Conservation (phyloP, 92 coral and sea anemone species). For the Phenganax subtilis region DNA sequence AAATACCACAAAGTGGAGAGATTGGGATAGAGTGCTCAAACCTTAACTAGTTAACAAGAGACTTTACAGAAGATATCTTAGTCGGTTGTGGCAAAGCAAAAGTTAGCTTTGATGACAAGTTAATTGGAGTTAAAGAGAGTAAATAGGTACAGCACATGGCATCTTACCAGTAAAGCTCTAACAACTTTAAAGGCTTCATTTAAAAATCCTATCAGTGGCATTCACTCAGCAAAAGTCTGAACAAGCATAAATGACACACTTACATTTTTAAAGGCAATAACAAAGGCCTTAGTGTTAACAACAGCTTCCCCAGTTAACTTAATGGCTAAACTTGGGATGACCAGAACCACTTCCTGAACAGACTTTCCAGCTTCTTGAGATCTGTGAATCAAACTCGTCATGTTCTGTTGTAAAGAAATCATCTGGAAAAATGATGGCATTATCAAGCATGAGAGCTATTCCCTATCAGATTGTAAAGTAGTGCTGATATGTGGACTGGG, state of each 20-base stretch:
- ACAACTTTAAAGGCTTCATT: background rate
- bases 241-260: background rate
- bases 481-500: no score
- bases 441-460: no score
- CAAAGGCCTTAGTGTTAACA: conserved; percentile 80
- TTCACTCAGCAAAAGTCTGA: no score
- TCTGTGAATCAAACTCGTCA: conserved; percentile 55
- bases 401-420: conserved; percentile 54
- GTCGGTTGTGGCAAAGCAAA: no score
- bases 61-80: no score
- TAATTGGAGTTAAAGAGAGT: no score
- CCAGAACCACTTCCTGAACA: conserved; percentile 72
- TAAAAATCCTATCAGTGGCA: background rate
- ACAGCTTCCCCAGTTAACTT: conserved; percentile 79
- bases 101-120: no score
- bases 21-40: no score
- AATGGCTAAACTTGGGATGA: conserved; percentile 79
- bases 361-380: conserved; percentile 73
- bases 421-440: conserved; percentile 42
- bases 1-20: no score
- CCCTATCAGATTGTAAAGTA: no score
- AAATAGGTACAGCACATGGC: no score
- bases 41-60: background rate
- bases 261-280: conserved; percentile 82
- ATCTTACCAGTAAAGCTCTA: no score